Percentiles rank a stretch among this genome's conserved stretches.
These are phyloP conservation scores for Nyctereutes procyonoides DNA, from an alignment of 2,113 vertebrate species.

Conservation along the genomic window DNA sequence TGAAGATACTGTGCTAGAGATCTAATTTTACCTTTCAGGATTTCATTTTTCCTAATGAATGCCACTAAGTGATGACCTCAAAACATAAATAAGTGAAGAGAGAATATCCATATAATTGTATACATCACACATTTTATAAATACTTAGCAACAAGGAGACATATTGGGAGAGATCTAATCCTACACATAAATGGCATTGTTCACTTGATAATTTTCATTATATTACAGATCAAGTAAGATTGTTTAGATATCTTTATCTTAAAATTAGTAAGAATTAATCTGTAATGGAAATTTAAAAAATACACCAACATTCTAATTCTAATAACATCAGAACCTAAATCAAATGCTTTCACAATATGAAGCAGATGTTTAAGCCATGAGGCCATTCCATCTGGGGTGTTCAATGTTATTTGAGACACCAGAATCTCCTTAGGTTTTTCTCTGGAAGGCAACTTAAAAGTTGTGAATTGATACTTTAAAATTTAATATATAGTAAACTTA, in stretches of 20 bases:
- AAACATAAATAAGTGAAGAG: conserved; percentile 40
- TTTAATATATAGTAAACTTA: conserved; percentile 18
- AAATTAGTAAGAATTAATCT: conserved; percentile 66
- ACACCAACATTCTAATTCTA: conserved; percentile 40
- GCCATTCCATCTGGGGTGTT: conserved; percentile 48
- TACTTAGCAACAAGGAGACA: neutral
- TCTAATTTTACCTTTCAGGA: neutral
- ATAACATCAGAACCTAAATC: conserved; percentile 62
- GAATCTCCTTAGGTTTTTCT: conserved; percentile 39
- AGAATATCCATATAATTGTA: neutral
- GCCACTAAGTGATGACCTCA: conserved; percentile 22
- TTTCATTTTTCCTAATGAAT: conserved; percentile 25
- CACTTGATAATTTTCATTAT: conserved; percentile 27
- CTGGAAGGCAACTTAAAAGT: conserved; percentile 26
- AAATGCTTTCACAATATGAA: conserved; percentile 70
- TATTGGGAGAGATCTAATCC: neutral
- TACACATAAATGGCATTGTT: neutral
- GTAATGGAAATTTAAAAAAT: conserved; percentile 51
- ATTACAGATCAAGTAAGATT: neutral
- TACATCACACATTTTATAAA: neutral
- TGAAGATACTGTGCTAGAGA: neutral
- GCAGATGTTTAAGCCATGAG: conserved; percentile 72
- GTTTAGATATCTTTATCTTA: conserved; percentile 21
- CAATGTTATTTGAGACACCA: conserved; percentile 49
- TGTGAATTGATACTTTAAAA: conserved; percentile 58